Evolutionary conservation across 2,797 vertebrate genomes (phyloP), one percentile per base, ranked within the genome.

Genomic region (Oreochromis grahami): DNA sequence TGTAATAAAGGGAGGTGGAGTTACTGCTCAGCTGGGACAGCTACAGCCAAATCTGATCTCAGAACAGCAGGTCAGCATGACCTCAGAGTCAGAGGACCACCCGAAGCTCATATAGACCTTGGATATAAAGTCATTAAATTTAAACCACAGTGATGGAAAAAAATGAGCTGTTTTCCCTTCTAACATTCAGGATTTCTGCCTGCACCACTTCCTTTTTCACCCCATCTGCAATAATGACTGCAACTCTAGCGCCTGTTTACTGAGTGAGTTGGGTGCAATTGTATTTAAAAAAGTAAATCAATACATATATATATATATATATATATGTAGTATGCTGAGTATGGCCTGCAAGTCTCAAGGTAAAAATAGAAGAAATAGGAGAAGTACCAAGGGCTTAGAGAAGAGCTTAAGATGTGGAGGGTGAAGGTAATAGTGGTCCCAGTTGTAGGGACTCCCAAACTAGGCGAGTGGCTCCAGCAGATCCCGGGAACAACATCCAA

Each of bases 1-100:
- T 9, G 68, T 65, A 56, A 55, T 76, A 55, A 79, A 79, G 45
- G 60, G 76, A 79, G 80, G 76, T 70, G 68, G 80, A 79, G 29
- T 84, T 38, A 80, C 50, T 8, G 38, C 53, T 76, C 80, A 38
- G 84, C 80, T 48, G 80, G 65, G 80, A 79, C 36, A 26, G 5
- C 53, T 63, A 15, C 26, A 4, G 6, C 63, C 15, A 29, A 1
- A 48, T 79, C 84, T 82, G 80, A 76, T 78, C 84, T 36, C 63
- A 72, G 63, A 74, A 9, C 79, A 85, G 72, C 60, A 7, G 79
- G 84, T 81, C 79, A 13, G 41, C 38, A 3, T 76, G 29, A 85
- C 74, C 84, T 78, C 50, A 4, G 55, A 76, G 48, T 65, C 78
- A 12, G 12, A 21, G 68, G 68, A 74, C 68, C 68, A 50, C 68